Base-by-base conservation (phyloP, 1,140 invertebrate species). In the Scaptomyza graminum region DNA sequence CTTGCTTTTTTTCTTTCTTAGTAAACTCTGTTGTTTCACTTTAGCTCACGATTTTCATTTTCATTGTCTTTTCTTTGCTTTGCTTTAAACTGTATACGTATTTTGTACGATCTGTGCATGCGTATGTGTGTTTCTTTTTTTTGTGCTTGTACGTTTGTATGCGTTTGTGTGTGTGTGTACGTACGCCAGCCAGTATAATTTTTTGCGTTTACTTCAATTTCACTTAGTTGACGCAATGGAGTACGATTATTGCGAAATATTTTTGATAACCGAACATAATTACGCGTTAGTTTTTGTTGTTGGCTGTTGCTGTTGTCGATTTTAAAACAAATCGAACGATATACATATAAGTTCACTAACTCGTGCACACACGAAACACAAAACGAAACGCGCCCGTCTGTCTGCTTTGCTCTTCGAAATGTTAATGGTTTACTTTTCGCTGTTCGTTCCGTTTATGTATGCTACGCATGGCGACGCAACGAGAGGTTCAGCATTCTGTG, bases 311-410 rank as follows among this genome's bases (percentile, higher is more conserved):
- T 60, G 31, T 57, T 57, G 59, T 59, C 65, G 83, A 87, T 87
- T 87, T 87, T 87, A 87, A 88, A 87, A 87, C 82, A 87, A 87
- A 87, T 87, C 82, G 79, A 81, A 61, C 55, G 49, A 60, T 67
- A 41, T 16, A 31, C 18, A 56, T 16, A 31, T 28, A 56, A 81
- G 54, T 52, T 46, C 63, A 62, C 63, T 63, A 43, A 74, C 71
- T 61, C 61, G 67, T 34, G 54, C 55, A 73, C 62, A 70, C 76
- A 69, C 49, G 43, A 75, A 60, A 72, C 61, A 56, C 61, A 56
- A 46, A 51, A 69, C 55, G 50, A 76, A 62, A 51, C 64, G 69
- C 69, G 69, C 69, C 69, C 81, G 65, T 50, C 75, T 76, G 79
- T 66, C 74, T 73, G 55, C 79, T 69, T 41, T 73, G 79, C 68